Evolutionary conservation across 1,140 invertebrate genomes (phyloP), one percentile per base, ranked within the genome.

Genomic region (Trinorchestia longiramus): DNA sequence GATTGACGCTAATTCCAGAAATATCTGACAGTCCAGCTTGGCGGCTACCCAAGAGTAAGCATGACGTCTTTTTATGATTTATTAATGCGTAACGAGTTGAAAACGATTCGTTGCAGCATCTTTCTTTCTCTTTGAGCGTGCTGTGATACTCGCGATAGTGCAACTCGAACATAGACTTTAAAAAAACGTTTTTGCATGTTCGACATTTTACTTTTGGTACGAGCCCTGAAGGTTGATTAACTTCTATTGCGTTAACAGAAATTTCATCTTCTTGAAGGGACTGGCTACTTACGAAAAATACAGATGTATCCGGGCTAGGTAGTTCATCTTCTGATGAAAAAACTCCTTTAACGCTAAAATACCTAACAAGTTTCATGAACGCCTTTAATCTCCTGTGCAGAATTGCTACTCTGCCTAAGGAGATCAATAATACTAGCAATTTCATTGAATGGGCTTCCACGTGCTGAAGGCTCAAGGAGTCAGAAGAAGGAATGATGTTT

Each of bases 301-400:
- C 62, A 23, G 62, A 77, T 36, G 62, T 36, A 77, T 77, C 62
- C 8, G 62, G 11, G 28, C 62, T 77, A 77, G 11, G 1, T 19
- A 36, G 62, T 36, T 15, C 62, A 77, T 94, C 92, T 94, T 94
- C 92, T 0, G 92, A 94, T n/a, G 92, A 94, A 94, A 94, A 94
- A 23, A 94, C 92, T 40, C 92, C 92, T 40, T n/a, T 45, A 8
- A 94, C 47, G 41, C 43, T 47, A 11, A 94, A 94, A 94, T 43
- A 94, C 11, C 4, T 11, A 40, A 94, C 44, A 19, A n/a, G 36
- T 43, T 94, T 44, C 92, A 94, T 94, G 92, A 94, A 94, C 3
- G 43, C 40, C 15, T 94, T 8, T 44, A 94, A 40, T 15, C 92
- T 42, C 41, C 47, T 94, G 43, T 47, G 43, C 1, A 94, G 92